These are phyloP conservation scores for Sinosuthora webbiana DNA, from an alignment of 2,113 vertebrate genomes.

Conservation along the genomic window DNA sequence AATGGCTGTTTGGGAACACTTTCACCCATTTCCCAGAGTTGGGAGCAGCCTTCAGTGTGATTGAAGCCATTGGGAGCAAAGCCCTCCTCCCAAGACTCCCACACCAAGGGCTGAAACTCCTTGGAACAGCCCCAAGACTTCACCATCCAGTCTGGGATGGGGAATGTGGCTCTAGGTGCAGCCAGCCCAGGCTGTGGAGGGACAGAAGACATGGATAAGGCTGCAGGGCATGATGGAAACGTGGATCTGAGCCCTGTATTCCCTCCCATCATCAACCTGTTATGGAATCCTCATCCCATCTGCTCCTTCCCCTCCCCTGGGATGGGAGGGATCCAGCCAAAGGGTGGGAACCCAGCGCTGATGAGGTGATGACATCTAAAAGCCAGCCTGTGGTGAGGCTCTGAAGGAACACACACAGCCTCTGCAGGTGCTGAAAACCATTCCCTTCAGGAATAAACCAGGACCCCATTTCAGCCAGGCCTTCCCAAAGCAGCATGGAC, in stretches of 20 bases:
- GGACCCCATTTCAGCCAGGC: background rate
- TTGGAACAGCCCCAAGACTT: background rate
- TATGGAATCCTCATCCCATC: background rate
- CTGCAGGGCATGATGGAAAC: background rate
- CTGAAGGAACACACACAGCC: background rate
- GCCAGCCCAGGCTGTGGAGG: background rate
- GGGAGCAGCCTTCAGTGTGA: fast-evolving
- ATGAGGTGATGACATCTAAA: background rate
- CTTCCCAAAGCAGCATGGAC: background rate
- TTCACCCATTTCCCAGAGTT: fast-evolving
- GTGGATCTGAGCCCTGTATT: background rate
- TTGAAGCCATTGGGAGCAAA: background rate
- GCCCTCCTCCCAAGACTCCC: fast-evolving
- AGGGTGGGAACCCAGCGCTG: background rate
- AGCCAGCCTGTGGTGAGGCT: background rate
- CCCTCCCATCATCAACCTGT: background rate
- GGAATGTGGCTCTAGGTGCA: background rate
- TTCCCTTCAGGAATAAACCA: background rate
- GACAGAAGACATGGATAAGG: fast-evolving
- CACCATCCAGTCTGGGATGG: background rate
- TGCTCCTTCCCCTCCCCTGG: background rate
- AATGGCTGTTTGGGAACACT: background rate
- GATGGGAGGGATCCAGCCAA: background rate
- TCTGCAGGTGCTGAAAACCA: background rate
- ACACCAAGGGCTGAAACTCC: background rate